These are phyloP conservation scores for Enteromius fasciolatus DNA, from an alignment of 2,797 vertebrate species.

Conservation along the genomic window DNA sequence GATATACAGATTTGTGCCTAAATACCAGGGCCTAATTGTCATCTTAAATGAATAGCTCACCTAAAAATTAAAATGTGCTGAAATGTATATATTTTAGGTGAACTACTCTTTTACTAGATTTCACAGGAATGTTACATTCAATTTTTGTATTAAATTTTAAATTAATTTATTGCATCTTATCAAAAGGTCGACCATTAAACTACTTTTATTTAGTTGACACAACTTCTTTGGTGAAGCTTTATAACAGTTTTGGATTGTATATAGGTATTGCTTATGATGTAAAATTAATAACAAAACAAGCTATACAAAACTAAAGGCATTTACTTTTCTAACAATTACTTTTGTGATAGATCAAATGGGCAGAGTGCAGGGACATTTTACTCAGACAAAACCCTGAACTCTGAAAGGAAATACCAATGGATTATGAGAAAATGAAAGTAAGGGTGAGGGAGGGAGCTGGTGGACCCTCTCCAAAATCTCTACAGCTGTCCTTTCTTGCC, in stretches of 20 bases:
- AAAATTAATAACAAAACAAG: background rate
- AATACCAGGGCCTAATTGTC: background rate
- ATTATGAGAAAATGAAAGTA: slow-evolving; percentile 57
- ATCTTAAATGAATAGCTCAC: background rate
- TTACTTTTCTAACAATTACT: background rate
- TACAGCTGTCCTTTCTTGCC: slow-evolving; percentile 37
- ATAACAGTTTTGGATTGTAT: background rate
- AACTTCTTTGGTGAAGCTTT: background rate
- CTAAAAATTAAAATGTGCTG: background rate
- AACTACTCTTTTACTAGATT: background rate
- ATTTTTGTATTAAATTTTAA: background rate
- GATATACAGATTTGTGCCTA: slow-evolving; percentile 1
- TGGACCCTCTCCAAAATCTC: slow-evolving; percentile 37
- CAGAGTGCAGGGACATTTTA: slow-evolving; percentile 24
- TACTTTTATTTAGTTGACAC: background rate
- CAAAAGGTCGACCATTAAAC: background rate
- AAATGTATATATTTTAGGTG: background rate
- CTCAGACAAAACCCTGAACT: slow-evolving; percentile 46
- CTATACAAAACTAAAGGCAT: background rate
- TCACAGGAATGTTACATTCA: background rate
- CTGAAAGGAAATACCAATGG: slow-evolving; percentile 60
- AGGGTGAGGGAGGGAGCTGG: slow-evolving; percentile 26
- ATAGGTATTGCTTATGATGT: background rate
- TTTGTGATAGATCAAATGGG: slow-evolving; percentile 17
- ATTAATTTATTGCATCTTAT: background rate